Evolutionary conservation across 2,113 vertebrate genomes (phyloP).

Genomic region (Malurus alboscapulatus): DNA sequence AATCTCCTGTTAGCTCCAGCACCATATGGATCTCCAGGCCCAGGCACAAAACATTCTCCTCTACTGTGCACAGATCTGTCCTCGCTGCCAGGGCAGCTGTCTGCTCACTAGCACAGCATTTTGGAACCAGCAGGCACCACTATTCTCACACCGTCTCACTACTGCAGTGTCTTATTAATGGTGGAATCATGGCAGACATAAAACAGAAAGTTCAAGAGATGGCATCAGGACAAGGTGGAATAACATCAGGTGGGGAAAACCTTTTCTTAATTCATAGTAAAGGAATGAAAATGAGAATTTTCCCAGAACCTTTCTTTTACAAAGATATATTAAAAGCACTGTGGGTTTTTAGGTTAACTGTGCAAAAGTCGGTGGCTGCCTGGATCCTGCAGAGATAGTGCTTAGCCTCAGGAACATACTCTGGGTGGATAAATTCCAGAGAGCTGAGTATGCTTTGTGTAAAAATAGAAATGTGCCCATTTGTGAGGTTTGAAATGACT

Average conservation of each 20-base stretch:
- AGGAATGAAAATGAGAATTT: not conserved
- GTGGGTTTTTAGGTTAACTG: not conserved
- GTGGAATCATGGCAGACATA: not conserved
- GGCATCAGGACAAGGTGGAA: rapidly evolving
- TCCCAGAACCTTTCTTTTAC: not conserved
- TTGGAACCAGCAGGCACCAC: not conserved
- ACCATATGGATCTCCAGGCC: not conserved
- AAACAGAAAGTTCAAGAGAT: not conserved
- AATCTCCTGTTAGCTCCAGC: not conserved
- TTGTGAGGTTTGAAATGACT: not conserved
- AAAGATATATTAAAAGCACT: not conserved
- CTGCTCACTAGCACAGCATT: not conserved
- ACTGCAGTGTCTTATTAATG: not conserved
- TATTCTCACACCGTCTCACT: not conserved
- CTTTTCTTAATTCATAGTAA: not conserved
- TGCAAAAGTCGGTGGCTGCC: not conserved
- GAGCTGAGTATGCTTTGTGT: not conserved
- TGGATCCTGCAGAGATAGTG: not conserved
- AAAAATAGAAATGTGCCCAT: not conserved
- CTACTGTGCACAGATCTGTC: not conserved
- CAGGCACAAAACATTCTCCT: not conserved
- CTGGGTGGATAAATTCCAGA: not conserved
- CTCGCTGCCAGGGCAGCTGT: not conserved
- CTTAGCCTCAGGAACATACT: not conserved
- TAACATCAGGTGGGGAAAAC: not conserved